Base-by-base conservation (phyloP, 1,140 invertebrate species). In the Gerris buenoi region DNA sequence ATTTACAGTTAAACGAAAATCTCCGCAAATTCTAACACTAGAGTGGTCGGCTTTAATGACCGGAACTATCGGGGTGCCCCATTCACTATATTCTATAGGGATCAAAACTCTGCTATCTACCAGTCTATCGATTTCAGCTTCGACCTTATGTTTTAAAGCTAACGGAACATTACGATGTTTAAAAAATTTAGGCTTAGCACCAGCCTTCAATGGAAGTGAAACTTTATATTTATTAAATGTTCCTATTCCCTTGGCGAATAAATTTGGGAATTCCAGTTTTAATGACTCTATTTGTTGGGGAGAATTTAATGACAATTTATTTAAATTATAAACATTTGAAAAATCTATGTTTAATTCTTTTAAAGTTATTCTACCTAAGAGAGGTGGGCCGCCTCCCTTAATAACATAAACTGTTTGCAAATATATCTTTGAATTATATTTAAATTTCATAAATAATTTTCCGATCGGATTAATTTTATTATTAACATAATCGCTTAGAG, bases 1-100 rank as follows among this genome's bases (percentile, higher is more conserved):
- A 25, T 65, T 65, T 57, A 65, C 56, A 1, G 65, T 65, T 58
- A 65, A 14, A 2, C 56, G 14, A 59, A 65, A 65, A 59, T 65
- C 65, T 27, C 65, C 65, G 27, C 65, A 65, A 23, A 65, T 59
- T 3, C 65, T 27, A 5, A 65, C 18, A 46, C 33, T 59, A 14
- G 33, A 58, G 25, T 29, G 3, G 26, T 59, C 33, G 25, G 65
- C 25, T 27, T 65, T 65, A 1, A 58, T 10, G n/a, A 65, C 22
- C 2, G 65, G 33, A 2, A 65, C 65, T 3, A 58, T 27, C 5
- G 56, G 65, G n/a, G 65, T 65, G 5, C 46, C 56, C 65, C 65
- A 59, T 23, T 65, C 65, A 59, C 33, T 65, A 15, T 5, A 57
- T 57, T 57, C 25, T 23, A 65, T 23, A 23, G 33, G 65, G 15